phyloP scores from a whole-genome alignment of 1,140 invertebrate species.

The Melipona quadrifasciata region DNA sequence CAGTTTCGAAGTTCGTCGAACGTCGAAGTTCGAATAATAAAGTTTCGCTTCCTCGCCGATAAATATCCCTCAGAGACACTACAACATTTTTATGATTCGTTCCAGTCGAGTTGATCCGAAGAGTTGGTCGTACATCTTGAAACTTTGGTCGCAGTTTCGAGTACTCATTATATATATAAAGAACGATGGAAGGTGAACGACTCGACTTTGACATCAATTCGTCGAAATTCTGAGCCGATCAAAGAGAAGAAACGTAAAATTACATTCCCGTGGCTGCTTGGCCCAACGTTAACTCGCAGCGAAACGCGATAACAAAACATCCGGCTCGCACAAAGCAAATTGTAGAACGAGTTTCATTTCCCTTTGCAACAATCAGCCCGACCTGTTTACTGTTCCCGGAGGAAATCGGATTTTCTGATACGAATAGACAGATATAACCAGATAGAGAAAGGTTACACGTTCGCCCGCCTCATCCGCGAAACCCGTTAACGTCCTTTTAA shows the following conservation, averaged over 20 bases:
- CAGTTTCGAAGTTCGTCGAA: background rate
- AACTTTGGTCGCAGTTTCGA: background rate
- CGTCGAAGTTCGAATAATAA: background rate
- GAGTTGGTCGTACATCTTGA: background rate
- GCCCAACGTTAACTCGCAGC: slow-evolving; percentile 6
- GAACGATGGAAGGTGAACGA: background rate
- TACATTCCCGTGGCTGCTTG: background rate
- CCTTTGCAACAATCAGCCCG: slow-evolving; percentile 48
- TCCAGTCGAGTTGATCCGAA: no score
- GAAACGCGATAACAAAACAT: slow-evolving; percentile 39
- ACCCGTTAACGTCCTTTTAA: slow-evolving; percentile 43
- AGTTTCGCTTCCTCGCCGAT: background rate
- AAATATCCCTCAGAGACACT: background rate
- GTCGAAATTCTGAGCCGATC: background rate
- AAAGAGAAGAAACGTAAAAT: slow-evolving; percentile 25
- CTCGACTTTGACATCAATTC: background rate
- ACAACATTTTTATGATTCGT: background rate
- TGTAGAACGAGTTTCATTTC: slow-evolving; percentile 48
- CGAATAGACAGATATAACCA: slow-evolving; percentile 47
- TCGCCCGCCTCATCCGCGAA: slow-evolving; percentile 9
- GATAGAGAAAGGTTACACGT: slow-evolving; percentile 43
- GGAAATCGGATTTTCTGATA: slow-evolving; percentile 58
- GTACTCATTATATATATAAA: background rate
- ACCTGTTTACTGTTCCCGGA: slow-evolving; percentile 54
- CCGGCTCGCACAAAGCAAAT: slow-evolving; percentile 41